phyloP scores from a whole-genome alignment of 2,797 vertebrate species.

The Siniperca scherzeri region DNA sequence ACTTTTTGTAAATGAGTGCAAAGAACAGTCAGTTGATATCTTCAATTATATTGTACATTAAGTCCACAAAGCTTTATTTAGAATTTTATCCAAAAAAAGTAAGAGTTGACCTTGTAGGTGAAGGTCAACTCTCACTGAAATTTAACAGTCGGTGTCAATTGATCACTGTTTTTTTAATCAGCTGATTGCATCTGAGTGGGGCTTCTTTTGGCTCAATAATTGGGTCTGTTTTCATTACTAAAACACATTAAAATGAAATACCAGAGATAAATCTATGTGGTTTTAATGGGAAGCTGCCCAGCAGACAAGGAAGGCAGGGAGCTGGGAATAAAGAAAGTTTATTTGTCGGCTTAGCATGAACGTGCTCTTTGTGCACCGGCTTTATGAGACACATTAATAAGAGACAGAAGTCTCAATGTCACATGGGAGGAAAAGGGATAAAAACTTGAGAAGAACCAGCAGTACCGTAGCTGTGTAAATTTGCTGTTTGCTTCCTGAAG shows the following conservation, averaged over 20 bases:
- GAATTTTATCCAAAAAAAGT: neutral
- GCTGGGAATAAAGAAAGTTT: constrained; percentile 43
- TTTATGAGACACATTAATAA: constrained; percentile 55
- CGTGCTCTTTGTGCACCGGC: constrained; percentile 12
- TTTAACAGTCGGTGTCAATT: constrained; percentile 32
- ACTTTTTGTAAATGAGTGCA: too few species aligned
- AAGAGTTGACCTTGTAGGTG: constrained; percentile 22
- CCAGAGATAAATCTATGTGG: constrained; percentile 53
- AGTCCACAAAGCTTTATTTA: neutral
- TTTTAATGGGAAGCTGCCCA: constrained; percentile 34
- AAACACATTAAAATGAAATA: constrained; percentile 64
- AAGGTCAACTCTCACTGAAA: constrained; percentile 33
- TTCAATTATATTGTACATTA: too few species aligned
- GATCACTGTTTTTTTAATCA: constrained; percentile 38
- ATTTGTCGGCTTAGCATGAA: constrained; percentile 40
- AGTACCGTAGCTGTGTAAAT: neutral
- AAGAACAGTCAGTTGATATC: neutral
- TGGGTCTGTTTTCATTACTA: constrained; percentile 48
- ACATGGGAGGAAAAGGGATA: constrained; percentile 9
- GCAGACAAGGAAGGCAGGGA: constrained; percentile 15
- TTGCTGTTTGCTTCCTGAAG: constrained; percentile 16
- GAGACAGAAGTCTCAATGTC: constrained; percentile 38
- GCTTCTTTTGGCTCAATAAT: constrained; percentile 46
- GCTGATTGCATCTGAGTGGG: constrained; percentile 34
- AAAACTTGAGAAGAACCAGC: constrained; percentile 7